A percentile compares a stretch with the other conserved stretches of the same genome.
phyloP scores from a whole-genome alignment of 2,888 invertebrate genomes.

The Himalopsyche anomala region DNA sequence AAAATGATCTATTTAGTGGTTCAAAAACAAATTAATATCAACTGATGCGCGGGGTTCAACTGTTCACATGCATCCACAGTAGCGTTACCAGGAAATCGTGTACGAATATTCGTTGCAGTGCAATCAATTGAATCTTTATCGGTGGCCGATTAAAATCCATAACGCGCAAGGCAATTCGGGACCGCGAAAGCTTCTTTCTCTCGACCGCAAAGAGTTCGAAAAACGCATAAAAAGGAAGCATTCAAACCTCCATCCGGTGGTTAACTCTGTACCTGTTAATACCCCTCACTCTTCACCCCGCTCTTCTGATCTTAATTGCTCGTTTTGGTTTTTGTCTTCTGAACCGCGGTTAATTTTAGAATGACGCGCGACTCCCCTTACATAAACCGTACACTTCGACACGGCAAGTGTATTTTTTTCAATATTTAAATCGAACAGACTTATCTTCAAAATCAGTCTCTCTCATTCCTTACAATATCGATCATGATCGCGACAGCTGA shows the following conservation, averaged over 20 bases:
- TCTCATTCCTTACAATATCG: not conserved
- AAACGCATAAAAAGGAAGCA: conserved; percentile 61
- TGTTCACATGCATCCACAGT: not conserved
- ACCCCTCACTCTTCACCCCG: conserved; percentile 49
- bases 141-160: conserved; percentile 44
- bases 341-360: conserved; percentile 66
- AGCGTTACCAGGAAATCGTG: too few relatives aligned
- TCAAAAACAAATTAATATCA: not conserved
- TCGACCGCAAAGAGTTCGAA: conserved; percentile 58
- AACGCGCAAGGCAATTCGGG: conserved; percentile 34
- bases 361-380: conserved; percentile 59
- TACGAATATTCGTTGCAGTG: conserved; percentile 2
- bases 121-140: conserved; percentile 8
- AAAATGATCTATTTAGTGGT: conserved; percentile 12
- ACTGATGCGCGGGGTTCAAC: conserved; percentile 47
- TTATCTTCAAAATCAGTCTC: not conserved
- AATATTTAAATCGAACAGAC: conserved; percentile 9
- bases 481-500: not conserved
- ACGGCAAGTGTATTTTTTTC: conserved; percentile 48
- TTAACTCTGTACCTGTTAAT: conserved; percentile 61
- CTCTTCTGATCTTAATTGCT: conserved; percentile 54
- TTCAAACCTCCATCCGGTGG: conserved; percentile 63
- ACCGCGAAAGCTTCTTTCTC: conserved; percentile 53
- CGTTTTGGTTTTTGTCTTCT: conserved; percentile 64
- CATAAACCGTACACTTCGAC: conserved; percentile 50